Evolutionary conservation across 1,140 invertebrate genomes (phyloP).

Genomic region (Euura lappo): DNA sequence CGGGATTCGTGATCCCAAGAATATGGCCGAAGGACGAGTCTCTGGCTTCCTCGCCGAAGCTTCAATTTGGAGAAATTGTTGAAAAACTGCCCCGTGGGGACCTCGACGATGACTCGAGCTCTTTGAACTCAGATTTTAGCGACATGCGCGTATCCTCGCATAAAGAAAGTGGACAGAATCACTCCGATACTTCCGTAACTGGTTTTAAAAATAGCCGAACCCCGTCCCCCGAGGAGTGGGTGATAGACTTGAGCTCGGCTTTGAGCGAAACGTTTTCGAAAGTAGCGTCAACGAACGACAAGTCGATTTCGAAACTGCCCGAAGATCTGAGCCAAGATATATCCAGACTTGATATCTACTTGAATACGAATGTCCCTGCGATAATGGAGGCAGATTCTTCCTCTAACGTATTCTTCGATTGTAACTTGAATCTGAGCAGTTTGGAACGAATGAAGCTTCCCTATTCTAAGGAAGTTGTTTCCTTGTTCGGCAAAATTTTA

Average conservation of each 20-base stretch:
- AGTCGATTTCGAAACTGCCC: neutral
- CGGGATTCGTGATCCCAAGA: constrained; percentile 41
- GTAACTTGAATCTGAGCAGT: constrained; percentile 44
- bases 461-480: constrained; percentile 40
- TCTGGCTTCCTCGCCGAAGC: neutral
- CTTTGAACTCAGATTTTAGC: neutral
- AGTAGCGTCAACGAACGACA: constrained; percentile 9
- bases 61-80: neutral
- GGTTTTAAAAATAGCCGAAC: neutral
- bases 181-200: neutral
- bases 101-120: neutral
- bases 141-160: too few species aligned
- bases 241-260: constrained; percentile 42
- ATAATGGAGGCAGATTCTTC: neutral
- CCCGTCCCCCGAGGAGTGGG: constrained; percentile 31
- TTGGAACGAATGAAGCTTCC: constrained; percentile 29
- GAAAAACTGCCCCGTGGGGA: neutral
- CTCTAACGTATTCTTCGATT: constrained; percentile 17
- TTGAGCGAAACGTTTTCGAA: constrained; percentile 30
- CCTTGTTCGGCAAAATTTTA: constrained; percentile 61
- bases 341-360: neutral
- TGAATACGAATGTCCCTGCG: neutral
- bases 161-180: neutral
- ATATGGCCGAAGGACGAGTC: constrained; percentile 26
- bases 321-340: constrained; percentile 12